phyloP scores from a whole-genome alignment of 2,888 invertebrate species.

The Apodemia duryi region DNA sequence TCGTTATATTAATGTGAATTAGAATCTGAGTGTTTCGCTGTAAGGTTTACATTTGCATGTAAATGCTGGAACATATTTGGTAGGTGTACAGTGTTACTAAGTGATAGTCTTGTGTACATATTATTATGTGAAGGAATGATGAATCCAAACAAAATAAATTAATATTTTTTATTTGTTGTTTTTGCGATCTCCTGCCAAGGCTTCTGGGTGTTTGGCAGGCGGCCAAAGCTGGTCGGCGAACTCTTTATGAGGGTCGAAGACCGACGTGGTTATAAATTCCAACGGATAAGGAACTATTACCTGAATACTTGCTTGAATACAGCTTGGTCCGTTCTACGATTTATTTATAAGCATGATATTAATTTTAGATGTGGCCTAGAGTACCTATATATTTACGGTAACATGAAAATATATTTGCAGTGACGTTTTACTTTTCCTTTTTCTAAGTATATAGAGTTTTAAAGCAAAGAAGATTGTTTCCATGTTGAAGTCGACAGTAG shows the following conservation, averaged over 20 bases:
- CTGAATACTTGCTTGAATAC: constrained; percentile 16
- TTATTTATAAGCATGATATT: background rate
- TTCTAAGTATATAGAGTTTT: too few species aligned
- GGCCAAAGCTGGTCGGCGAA: constrained; percentile 23
- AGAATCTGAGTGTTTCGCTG: background rate
- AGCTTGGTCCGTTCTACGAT: background rate
- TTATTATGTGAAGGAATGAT: constrained; percentile 15
- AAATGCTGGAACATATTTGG: constrained; percentile 13
- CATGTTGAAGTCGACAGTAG: too few species aligned
- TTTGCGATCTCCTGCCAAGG: background rate
- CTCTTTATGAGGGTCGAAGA: constrained; percentile 23
- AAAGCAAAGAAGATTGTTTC: too few species aligned
- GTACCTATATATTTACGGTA: too few species aligned
- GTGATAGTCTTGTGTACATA: constrained; percentile 13
- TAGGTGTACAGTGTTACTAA: constrained; percentile 1
- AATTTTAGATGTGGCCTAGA: background rate
- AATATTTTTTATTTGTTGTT: constrained; percentile 15
- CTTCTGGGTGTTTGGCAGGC: constrained; percentile 21
- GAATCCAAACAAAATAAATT: constrained; percentile 29
- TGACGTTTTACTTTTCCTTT: too few species aligned
- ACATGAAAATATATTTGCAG: too few species aligned
- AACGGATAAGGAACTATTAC: constrained; percentile 17
- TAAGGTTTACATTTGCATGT: constrained; percentile 4
- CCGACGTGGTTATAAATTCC: constrained; percentile 20
- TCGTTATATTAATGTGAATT: constrained; percentile 5